Base-by-base conservation (phyloP, 92 coral and sea anemone genomes). In the Zoanthus gigantus region DNA sequence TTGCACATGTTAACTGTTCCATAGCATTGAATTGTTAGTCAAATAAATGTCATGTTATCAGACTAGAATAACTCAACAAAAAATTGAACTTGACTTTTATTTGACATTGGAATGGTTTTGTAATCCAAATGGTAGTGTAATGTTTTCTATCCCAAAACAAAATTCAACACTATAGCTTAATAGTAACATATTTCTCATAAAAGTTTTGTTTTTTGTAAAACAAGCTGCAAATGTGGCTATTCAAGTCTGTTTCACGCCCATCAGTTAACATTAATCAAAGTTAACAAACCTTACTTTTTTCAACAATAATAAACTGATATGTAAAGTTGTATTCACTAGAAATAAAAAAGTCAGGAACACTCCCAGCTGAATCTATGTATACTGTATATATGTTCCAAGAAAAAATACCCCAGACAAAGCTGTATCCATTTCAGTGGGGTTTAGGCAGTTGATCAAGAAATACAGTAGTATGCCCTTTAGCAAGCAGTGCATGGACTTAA, bases 321-420 rank as follows among this genome's bases (percentile, higher is more conserved):
- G 66, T 58, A 58, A 58, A 58, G 17, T 74, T 74, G 78, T 45
- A 74, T 74, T 74, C 66, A 17, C 78, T 44, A 46, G 54, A 74
- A 74, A 45, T 74, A 74, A 74, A 74, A 48, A 46, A 74, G 48
- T 74, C 78, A 74, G 57, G 48, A 50, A 18, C 58, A 74, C 57
- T 74, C 57, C 57, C 23, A 30, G 78, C 60, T 74, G 78, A 28
- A 74, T 74, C 78, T 18, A 74, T 74, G 57, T 44, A 37, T 7
- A 34, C 76, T 71, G 44, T 71, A 31, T 31, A 37, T 71, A 34
- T 28, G 46, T 71, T 16, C 66, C 8, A 31, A 31, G 47, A 32
- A 71, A 71, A 71, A 13, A 17, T 6, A 9, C 1, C 18, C 66
- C 66, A 58, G 66, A 58, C 18, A 17, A 58, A 58, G 66, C 66